Conservation (phyloP, 2,113 vertebrate genomes). For the Stomatorhinus ivindoensis region DNA sequence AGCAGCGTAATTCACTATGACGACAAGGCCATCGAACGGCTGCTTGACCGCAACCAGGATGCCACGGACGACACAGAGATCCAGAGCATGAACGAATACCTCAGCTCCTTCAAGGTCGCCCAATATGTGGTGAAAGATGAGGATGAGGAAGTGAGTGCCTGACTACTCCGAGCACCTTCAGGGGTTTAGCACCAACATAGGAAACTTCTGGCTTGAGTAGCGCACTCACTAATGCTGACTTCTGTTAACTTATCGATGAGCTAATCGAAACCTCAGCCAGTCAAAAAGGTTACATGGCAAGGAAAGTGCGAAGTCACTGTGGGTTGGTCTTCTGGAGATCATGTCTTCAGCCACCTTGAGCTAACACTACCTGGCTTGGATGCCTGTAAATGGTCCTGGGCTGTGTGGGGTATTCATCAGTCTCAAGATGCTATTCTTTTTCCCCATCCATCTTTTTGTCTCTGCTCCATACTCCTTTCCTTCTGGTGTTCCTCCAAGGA, state of each 20-base stretch:
- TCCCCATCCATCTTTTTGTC: neutral
- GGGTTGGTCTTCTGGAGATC: neutral
- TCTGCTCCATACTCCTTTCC: neutral
- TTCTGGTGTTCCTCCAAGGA: conserved; percentile 55
- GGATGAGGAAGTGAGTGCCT: conserved; percentile 80
- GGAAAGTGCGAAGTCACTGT: neutral
- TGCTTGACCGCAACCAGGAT: conserved; percentile 88
- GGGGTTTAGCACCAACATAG: neutral
- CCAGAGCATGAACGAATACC: conserved; percentile 98
- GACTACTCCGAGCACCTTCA: neutral
- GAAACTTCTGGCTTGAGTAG: neutral
- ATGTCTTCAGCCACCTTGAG: neutral
- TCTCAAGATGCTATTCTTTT: neutral
- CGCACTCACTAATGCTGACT: neutral
- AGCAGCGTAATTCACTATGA: conserved; percentile 96
- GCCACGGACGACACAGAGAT: conserved; percentile 91
- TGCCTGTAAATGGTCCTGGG: neutral
- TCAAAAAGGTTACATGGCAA: neutral
- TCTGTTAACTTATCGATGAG: neutral
- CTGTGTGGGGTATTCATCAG: neutral
- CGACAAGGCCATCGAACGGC: conserved; percentile 84
- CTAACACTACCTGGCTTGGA: neutral
- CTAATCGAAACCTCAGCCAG: neutral
- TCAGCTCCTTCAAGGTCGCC: conserved; percentile 97
- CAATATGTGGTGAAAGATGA: conserved; percentile 97